A percentile compares a stretch with the other conserved stretches of the same genome.
These are phyloP conservation scores for Drosophila atroscutellata DNA, from an alignment of 2,888 invertebrate genomes.

Conservation along the genomic window DNA sequence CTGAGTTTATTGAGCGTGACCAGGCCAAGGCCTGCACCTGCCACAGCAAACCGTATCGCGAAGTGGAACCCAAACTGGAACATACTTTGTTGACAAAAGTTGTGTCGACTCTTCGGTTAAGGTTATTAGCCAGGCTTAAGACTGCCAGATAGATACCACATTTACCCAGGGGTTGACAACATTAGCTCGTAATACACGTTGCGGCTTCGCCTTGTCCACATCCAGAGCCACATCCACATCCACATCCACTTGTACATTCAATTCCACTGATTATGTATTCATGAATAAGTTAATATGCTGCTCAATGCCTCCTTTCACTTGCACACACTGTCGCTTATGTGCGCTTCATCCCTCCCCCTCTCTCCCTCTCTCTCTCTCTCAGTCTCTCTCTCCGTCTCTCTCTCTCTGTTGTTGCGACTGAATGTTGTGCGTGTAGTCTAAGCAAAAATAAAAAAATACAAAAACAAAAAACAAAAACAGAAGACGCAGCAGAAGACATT, in stretches of 20 bases:
- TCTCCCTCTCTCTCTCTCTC: not conserved
- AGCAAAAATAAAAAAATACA: slow-evolving; percentile 30
- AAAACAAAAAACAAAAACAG: not conserved
- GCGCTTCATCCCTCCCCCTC: not conserved
- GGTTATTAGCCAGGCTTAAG: slow-evolving; percentile 71
- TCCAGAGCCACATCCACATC: slow-evolving; percentile 30
- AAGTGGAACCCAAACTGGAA: slow-evolving; percentile 4
- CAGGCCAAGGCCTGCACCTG: slow-evolving; percentile 60
- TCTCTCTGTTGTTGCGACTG: not conserved
- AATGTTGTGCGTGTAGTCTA: slow-evolving; percentile 54
- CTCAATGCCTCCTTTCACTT: slow-evolving; percentile 4
- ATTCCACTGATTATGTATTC: slow-evolving; percentile 71
- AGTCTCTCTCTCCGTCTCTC: not conserved
- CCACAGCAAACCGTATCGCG: not conserved
- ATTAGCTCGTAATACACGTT: slow-evolving; percentile 54
- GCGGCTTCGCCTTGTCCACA: slow-evolving; percentile 33
- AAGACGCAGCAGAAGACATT: slow-evolving; percentile 27
- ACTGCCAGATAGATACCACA: slow-evolving; percentile 25
- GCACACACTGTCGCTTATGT: not conserved
- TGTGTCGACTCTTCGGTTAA: slow-evolving; percentile 58
- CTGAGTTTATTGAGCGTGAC: slow-evolving; percentile 71
- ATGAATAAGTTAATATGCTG: slow-evolving; percentile 71
- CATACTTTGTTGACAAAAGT: slow-evolving; percentile 51
- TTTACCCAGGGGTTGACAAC: slow-evolving; percentile 70
- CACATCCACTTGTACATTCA: slow-evolving; percentile 42